Base-by-base conservation (phyloP, 2,888 invertebrate species). In the Rhagophthalmus giganteus region DNA sequence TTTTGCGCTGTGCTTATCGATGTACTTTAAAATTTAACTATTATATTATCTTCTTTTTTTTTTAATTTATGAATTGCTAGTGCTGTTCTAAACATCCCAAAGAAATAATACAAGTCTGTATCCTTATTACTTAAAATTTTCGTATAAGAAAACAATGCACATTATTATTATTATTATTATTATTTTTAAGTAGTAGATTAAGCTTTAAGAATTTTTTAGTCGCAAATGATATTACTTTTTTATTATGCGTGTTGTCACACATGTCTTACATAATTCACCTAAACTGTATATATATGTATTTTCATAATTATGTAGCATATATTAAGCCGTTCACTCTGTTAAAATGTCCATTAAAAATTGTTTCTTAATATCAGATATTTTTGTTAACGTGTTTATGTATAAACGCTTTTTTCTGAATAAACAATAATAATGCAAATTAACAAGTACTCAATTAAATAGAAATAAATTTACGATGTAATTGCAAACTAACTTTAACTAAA, bases 251-350 rank as follows among this genome's bases (percentile, higher is more conserved):
- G 20, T 7, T 20, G 7, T 20, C 20, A 20, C 20, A 20, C 7
- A 7, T 20, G 20, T 20, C 20, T 20, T 37, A 25, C 26, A 25
- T 13, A 5, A 39, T 27, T 39, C 47, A 47, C 38, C 30, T 12
- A 26, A 32, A 39, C 39, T 47, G 31, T 47, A 38, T 47, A 47
- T 47, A 47, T 47, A 32, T 47, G 47, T 47, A 47, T 47, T 47
- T 47, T 47, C 38, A 33, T 39, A 39, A 46, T 38, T 39, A n/a
- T n/a, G n/a, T n/a, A 39, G 33, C 33, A 33, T 41, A 15, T 32
- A 41, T 7, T 13, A 12, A 32, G 24, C 11, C n/a, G 10, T 15
- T 14, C 33, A 25, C 27, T 8, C 28, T 20, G 24, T 46, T 32
- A 32, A 30, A 42, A 35, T 35, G 32, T 41, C 13, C 20, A 28